Evolutionary conservation across 1,140 invertebrate species (phyloP), one percentile per base, ranked within the genome.

Genomic region (Zaprionus vittiger): DNA sequence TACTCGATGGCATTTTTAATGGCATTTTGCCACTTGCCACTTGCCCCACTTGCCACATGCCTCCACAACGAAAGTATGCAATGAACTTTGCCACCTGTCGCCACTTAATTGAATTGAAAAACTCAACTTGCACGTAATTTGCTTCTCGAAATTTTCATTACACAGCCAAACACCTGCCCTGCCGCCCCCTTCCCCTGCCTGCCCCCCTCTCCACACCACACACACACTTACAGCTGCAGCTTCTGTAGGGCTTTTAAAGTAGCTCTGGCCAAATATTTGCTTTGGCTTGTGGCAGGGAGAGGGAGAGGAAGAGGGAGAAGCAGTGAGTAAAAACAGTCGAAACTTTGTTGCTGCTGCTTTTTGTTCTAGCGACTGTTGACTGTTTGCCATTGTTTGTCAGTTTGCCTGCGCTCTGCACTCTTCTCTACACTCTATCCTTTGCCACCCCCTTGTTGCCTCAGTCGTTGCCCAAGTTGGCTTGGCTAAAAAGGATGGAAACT

Each of bases 71-170:
- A 66, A 81, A 66, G 68, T 73, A 73, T 73, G 74, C 63, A 66
- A 54, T 49, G 63, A 60, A 52, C 52, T 61, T 44, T 59, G 79
- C 67, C 67, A 85, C 75, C 83, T 82, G 76, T 73, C 72, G 68
- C 54, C 83, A 83, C 80, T 80, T 87, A 87, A 86, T 86, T 87
- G 83, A 86, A 86, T 86, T 86, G 83, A 77, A 65, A 79, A 81
- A 56, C 64, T 71, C 80, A 72, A 71, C 80, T 77, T 41, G 83
- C 83, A 85, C 83, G 83, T 80, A 86, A 83, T 87, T 82, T 80
- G 80, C 76, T 72, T 82, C 80, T 68, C 61, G 54, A 82, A 86
- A 79, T 80, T 66, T 82, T 86, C 77, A 86, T 86, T 86, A 73
- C 65, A 64, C 72, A 68, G 38, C 69, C 26, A 5, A 55, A 73